A percentile compares a stretch with the other conserved stretches of the same genome.
Conservation (phyloP, 2,888 invertebrate species). For the Panzeria rudis region DNA sequence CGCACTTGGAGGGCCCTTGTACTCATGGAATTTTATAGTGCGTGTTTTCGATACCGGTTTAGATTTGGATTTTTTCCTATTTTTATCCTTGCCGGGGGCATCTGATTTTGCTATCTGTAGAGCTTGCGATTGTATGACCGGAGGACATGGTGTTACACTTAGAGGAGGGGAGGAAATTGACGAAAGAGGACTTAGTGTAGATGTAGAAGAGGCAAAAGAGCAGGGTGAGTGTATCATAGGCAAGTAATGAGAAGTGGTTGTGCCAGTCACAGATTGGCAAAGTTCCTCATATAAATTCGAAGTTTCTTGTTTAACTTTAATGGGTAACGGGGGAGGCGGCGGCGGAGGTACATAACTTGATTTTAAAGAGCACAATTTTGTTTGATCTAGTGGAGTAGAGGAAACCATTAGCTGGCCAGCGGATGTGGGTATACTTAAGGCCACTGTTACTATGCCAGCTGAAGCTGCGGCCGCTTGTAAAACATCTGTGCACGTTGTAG, state of each 20-base stretch:
- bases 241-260: constrained; percentile 83
- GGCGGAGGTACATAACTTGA: constrained; percentile 78
- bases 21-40: constrained; percentile 98
- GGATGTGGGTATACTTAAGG: constrained; percentile 86
- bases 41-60: constrained; percentile 92
- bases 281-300: constrained; percentile 86
- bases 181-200: constrained; percentile 88
- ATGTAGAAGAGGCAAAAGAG: constrained; percentile 87
- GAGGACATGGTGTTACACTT: constrained; percentile 85
- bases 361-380: constrained; percentile 74
- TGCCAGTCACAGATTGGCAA: constrained; percentile 85
- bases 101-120: constrained; percentile 85
- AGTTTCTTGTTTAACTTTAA: constrained; percentile 82
- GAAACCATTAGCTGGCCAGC: constrained; percentile 85
- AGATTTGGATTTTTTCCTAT: constrained; percentile 91
- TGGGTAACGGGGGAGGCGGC: constrained; percentile 76
- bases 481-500: constrained; percentile 80
- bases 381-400: constrained; percentile 84
- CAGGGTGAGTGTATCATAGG: constrained; percentile 84
- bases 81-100: constrained; percentile 90
- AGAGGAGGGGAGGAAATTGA: constrained; percentile 87
- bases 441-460: constrained; percentile 88
- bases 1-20: constrained; percentile 94
- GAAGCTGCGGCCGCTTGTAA: constrained; percentile 87
- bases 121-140: constrained; percentile 84